A percentile compares a stretch with the other conserved stretches of the same genome.
phyloP scores from a whole-genome alignment of 2,797 vertebrate genomes.

The Zalophus californianus region DNA sequence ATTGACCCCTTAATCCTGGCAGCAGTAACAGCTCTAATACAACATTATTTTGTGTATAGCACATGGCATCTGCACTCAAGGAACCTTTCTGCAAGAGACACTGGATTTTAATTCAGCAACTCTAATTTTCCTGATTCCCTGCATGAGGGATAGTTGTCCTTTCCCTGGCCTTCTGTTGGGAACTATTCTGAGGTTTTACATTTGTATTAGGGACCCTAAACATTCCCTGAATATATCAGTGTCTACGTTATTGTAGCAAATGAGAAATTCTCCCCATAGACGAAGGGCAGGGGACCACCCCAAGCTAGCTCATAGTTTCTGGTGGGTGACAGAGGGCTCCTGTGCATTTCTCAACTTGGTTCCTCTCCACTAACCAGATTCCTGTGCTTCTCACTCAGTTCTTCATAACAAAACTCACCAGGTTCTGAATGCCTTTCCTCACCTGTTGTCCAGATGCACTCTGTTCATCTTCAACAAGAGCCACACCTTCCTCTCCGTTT shows the following conservation, averaged over 20 bases:
- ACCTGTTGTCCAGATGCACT: not conserved
- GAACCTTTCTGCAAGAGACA: not conserved
- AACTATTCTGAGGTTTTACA: constrained; percentile 11
- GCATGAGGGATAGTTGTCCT: not conserved
- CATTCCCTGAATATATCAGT: not conserved
- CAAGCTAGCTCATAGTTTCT: not conserved
- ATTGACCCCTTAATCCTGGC: not conserved
- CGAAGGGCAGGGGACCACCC: not conserved
- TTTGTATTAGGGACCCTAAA: not conserved
- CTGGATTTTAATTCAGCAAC: not conserved
- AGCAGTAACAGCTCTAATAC: not conserved
- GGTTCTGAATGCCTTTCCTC: constrained; percentile 1
- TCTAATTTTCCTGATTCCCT: not conserved
- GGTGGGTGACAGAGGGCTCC: not conserved
- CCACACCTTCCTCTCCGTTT: constrained; percentile 32
- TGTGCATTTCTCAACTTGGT: not conserved
- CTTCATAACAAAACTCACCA: not conserved
- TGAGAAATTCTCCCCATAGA: not conserved
- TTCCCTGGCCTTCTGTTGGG: not conserved
- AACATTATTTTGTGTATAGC: not conserved
- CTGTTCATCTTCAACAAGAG: constrained; percentile 36
- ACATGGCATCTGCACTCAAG: not conserved
- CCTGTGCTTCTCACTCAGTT: not conserved
- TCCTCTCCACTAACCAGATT: not conserved
- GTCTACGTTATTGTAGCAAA: not conserved